Base-by-base conservation (phyloP, 2,113 vertebrate species). In the Dendropsophus ebraccatus region DNA sequence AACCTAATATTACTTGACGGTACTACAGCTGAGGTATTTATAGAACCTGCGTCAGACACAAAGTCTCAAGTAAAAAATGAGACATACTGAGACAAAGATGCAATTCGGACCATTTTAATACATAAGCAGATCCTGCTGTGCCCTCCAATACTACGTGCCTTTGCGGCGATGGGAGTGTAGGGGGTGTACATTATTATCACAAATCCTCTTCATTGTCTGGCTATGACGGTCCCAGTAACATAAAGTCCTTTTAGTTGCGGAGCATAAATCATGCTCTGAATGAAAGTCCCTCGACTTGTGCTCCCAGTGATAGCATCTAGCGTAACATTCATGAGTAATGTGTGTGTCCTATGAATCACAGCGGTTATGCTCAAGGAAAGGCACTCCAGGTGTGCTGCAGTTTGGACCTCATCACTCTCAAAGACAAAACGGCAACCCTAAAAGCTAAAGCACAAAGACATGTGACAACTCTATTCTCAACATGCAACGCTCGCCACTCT, bases 271-370 rank as follows among this genome's bases (percentile, higher is more conserved):
- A 91, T 91, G 88, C 0, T 28, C 82, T 87, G 82, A 86, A 90
- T 89, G 90, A 93, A 91, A 93, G 93, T 88, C 88, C 89, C 89
- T 88, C 0, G 45, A 89, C 87, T 91, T 91, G 88, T 91, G 90
- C 86, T 91, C 88, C 91, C 65, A 72, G 87, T 91, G 91, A 91
- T 8, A 87, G 87, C 88, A 88, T 89, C 89, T 87, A 86, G 90
- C 87, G 89, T 89, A 90, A 89, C 87, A 79, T 50, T 87, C 88
- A 56, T 54, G 60, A 65, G 62, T 52, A 89, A 92, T 10, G n/a
- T 91, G 92, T 91, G 88, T 82, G 88, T 70, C 84, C 90, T 92
- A 77, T 14, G 87, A 92, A 92, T 91, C 88, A 67, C 17, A 69
- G 88, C 83, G 54, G 23, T 87, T 88, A 84, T 76, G 19, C 75